Evolutionary conservation across 1,140 invertebrate genomes (phyloP).

Genomic region (Anastrepha ludens): DNA sequence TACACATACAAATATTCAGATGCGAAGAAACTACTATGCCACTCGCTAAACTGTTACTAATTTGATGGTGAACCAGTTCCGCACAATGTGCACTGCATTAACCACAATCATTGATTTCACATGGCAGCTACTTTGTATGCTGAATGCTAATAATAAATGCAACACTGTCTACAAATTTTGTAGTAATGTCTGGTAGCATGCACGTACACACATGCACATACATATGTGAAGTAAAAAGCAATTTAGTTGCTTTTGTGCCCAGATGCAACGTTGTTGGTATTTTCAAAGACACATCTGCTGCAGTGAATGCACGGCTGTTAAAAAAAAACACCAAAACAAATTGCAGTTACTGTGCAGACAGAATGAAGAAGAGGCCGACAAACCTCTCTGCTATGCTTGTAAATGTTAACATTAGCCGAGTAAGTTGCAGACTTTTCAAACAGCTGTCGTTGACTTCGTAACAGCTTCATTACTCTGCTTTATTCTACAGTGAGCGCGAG

Average conservation of each 20-base stretch:
- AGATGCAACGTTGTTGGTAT: neutral
- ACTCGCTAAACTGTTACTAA: too few species aligned
- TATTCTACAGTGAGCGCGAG: neutral
- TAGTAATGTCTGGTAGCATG: neutral
- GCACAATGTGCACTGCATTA: neutral
- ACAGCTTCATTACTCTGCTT: neutral
- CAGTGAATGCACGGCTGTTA: neutral
- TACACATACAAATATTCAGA: too few species aligned
- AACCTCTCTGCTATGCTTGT: neutral
- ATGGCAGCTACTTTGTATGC: constrained; percentile 14
- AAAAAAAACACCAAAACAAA: constrained; percentile 9
- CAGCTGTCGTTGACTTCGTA: constrained; percentile 4
- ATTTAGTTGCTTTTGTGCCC: neutral
- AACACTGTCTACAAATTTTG: constrained; percentile 22
- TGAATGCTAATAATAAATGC: neutral
- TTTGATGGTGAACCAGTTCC: neutral
- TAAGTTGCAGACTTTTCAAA: constrained; percentile 9
- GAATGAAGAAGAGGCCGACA: neutral
- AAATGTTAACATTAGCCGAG: neutral
- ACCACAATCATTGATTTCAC: neutral
- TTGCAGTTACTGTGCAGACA: constrained; percentile 25
- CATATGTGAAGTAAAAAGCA: neutral
- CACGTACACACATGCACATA: neutral
- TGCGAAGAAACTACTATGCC: too few species aligned
- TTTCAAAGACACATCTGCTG: constrained; percentile 40